Conservation (phyloP, 2,113 vertebrate genomes). For the Euleptes europaea region DNA sequence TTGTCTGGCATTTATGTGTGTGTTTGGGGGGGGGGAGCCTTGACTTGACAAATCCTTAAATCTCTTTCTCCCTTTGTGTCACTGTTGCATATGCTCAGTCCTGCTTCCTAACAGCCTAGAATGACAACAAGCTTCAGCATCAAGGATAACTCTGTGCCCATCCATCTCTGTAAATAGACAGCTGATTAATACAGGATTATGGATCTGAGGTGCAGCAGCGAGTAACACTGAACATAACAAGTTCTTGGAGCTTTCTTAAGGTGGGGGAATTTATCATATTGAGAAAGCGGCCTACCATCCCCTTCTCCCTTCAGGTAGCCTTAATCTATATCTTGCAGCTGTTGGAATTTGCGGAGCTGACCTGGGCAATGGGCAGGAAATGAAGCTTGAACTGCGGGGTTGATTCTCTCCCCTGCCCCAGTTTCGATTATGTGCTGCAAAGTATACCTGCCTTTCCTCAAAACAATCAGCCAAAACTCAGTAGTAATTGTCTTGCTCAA, state of each 20-base stretch:
- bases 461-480: not conserved
- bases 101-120: not conserved
- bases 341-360: not conserved
- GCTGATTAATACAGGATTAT: slow-evolving; percentile 54
- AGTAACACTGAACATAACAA: slow-evolving; percentile 37
- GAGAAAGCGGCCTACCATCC: not conserved
- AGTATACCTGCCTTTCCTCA: not conserved
- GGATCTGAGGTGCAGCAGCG: slow-evolving; percentile 33
- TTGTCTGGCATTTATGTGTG: not conserved
- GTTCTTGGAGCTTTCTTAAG: slow-evolving; percentile 43
- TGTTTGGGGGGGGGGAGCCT: not conserved
- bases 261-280: not conserved
- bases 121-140: slow-evolving; percentile 17
- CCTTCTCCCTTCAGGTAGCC: slow-evolving; percentile 16
- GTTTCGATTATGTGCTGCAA: slow-evolving; percentile 25
- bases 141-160: slow-evolving; percentile 5
- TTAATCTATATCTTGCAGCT: slow-evolving; percentile 4
- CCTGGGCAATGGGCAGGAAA: not conserved
- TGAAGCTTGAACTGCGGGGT: slow-evolving; percentile 14
- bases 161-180: slow-evolving; percentile 37
- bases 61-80: not conserved
- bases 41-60: not conserved
- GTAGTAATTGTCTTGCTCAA: not conserved
- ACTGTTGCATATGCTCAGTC: slow-evolving; percentile 17
- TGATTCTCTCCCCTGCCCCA: slow-evolving; percentile 20